Base-by-base conservation (phyloP, 2,113 vertebrate species). In the Cyanoliseus patagonus region DNA sequence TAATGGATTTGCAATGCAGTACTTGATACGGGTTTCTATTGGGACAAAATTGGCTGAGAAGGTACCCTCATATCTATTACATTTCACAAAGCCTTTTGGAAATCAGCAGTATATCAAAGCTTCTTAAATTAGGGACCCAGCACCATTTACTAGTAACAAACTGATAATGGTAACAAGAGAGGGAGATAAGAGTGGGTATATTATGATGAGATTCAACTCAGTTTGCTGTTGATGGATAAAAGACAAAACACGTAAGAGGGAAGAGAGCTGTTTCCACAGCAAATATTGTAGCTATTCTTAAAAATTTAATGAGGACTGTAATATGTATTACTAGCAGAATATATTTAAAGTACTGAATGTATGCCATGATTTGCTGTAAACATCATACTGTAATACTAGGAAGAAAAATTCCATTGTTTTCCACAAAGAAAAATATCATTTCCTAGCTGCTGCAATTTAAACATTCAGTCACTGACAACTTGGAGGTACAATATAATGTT, bases 1-100 rank as follows among this genome's bases (percentile, higher is more conserved):
- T 98, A 98, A 98, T 97, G 86, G 78, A 66, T 78, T 97, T 94
- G 73, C 87, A 95, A 94, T 91, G 88, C 87, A 97, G 96, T 82
- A 74, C 49, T 91, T 39, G 66, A 91, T 87, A 92, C 4, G 91
- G 88, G 47, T 72, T 44, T 97, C 79, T 87, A 23, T n/a, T 80
- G 86, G 94, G 88, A 92, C 83, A 92, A 76, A 93, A 86, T 13
- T 57, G 46, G 35, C 64, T 61, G 57, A 77, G 86, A 92, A 93
- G 47, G 64, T 64, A 86, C 24, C 18, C 19, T 73, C 52, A 33
- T 68, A 62, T 63, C 66, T 53, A 15, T 35, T 52, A 78, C 47
- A 88, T 61, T 81, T 87, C 76, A 27, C 16, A 84, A 75, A 85
- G 51, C 27, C 42, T 41, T 79, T 76, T 72, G 62, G 37, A 91